Percentiles rank a stretch among this genome's conserved stretches.
Conservation (phyloP, 2,888 invertebrate genomes). For the Clunio marinus region DNA sequence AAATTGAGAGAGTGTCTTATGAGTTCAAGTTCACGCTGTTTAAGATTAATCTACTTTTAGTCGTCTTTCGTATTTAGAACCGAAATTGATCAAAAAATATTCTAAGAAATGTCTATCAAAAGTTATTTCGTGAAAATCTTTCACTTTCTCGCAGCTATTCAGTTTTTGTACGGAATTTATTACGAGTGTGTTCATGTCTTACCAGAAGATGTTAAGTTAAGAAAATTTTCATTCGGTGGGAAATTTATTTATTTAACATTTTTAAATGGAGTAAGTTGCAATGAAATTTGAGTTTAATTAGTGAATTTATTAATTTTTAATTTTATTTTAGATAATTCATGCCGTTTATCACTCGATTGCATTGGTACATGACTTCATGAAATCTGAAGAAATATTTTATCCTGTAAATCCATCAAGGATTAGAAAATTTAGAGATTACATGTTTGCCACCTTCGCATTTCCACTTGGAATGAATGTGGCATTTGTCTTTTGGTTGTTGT, state of each 20-base stretch:
- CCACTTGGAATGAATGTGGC: constrained; percentile 81
- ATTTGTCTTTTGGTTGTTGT: constrained; percentile 83
- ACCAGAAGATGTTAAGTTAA: not conserved
- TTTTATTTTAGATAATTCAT: constrained; percentile 65
- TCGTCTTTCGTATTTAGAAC: no score
- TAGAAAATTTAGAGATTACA: constrained; percentile 63
- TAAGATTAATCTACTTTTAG: no score
- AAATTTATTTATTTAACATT: not conserved
- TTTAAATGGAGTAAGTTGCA: not conserved
- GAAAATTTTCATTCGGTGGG: not conserved
- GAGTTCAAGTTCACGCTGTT: no score
- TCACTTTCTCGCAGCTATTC: not conserved
- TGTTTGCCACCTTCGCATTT: constrained; percentile 68
- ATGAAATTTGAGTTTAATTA: not conserved
- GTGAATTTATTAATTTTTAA: not conserved
- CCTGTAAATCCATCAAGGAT: constrained; percentile 62
- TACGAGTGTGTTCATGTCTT: not conserved
- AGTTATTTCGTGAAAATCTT: not conserved
- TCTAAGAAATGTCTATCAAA: not conserved
- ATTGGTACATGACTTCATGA: constrained; percentile 69
- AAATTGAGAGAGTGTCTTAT: no score
- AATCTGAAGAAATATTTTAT: constrained; percentile 62
- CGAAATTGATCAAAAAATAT: not conserved
- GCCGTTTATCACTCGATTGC: constrained; percentile 73
- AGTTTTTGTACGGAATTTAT: not conserved